Percentiles rank a stretch among this genome's conserved stretches.
phyloP scores from a whole-genome alignment of 2,888 invertebrate genomes.

The Dichetophora obliterata region DNA sequence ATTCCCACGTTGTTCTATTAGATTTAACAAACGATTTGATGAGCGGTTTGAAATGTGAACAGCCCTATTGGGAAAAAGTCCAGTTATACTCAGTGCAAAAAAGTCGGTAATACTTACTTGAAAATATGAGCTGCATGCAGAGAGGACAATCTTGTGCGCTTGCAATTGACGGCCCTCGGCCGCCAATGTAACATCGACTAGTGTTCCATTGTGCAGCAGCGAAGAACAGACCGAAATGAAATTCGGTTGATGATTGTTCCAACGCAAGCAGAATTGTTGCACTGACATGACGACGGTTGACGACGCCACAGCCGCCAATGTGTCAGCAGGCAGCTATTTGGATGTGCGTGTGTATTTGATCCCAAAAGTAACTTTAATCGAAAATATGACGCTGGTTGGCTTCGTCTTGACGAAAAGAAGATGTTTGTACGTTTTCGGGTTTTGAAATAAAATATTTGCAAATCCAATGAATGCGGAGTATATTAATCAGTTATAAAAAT shows the following conservation, averaged over 20 bases:
- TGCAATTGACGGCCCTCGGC: conserved; percentile 89
- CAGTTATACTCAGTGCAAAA: too few species aligned
- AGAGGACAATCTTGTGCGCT: conserved; percentile 90
- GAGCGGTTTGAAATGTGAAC: too few species aligned
- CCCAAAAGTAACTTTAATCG: neutral
- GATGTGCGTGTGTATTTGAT: neutral
- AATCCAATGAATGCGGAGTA: too few species aligned
- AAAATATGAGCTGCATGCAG: conserved; percentile 94
- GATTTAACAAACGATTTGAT: too few species aligned
- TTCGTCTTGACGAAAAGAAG: conserved; percentile 19
- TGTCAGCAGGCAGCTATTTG: conserved; percentile 8
- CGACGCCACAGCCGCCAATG: conserved; percentile 31
- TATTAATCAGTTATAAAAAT: too few species aligned
- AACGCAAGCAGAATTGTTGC: conserved; percentile 85
- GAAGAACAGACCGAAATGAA: conserved; percentile 91
- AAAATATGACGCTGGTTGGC: conserved; percentile 3
- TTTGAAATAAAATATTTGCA: conserved; percentile 28
- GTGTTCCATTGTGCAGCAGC: conserved; percentile 83
- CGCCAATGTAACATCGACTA: conserved; percentile 92
- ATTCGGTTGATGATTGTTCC: conserved; percentile 96
- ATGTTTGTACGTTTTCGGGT: conserved; percentile 42
- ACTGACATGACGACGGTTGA: conserved; percentile 71
- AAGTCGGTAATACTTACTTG: conserved; percentile 74
- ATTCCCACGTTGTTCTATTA: too few species aligned
- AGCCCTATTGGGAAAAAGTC: too few species aligned